Conservation (phyloP, 2,113 vertebrate species). For the Holacanthus passer region DNA sequence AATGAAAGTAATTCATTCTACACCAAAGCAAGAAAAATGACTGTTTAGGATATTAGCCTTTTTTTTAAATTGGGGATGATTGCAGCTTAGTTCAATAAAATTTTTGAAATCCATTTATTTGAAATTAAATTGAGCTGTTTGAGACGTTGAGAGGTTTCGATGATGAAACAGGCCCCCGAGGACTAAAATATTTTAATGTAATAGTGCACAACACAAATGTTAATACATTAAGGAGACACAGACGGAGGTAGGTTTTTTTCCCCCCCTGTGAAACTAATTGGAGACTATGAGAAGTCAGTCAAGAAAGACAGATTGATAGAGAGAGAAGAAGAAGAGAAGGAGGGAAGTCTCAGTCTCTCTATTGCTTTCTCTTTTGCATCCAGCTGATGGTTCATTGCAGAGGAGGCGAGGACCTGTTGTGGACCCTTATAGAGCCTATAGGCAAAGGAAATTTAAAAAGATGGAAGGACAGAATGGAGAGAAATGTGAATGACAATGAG, state of each 20-base stretch:
- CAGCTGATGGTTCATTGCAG: too few species aligned
- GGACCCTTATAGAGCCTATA: too few species aligned
- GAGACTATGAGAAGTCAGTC: background rate
- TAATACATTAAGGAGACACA: slow-evolving; percentile 16
- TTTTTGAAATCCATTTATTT: slow-evolving; percentile 56
- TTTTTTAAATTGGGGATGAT: slow-evolving; percentile 41
- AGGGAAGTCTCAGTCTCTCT: slow-evolving; percentile 1
- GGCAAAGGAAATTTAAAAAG: too few species aligned
- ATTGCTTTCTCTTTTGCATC: slow-evolving; percentile 20
- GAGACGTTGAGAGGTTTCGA: slow-evolving; percentile 35
- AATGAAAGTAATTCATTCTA: slow-evolving; percentile 41
- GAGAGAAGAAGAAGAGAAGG: background rate
- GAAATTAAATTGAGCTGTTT: slow-evolving; percentile 45
- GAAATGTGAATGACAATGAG: too few species aligned
- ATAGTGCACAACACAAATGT: slow-evolving; percentile 24
- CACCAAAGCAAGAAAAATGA: slow-evolving; percentile 26
- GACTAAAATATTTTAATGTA: slow-evolving; percentile 36
- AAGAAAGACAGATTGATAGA: background rate
- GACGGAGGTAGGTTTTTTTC: background rate
- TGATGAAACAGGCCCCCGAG: slow-evolving; percentile 42
- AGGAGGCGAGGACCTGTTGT: too few species aligned
- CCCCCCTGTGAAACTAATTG: background rate
- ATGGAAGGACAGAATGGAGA: too few species aligned
- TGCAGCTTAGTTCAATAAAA: slow-evolving; percentile 38
- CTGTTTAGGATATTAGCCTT: slow-evolving; percentile 53